phyloP scores from a whole-genome alignment of 2,888 invertebrate species.

The Therioaphis trifolii region DNA sequence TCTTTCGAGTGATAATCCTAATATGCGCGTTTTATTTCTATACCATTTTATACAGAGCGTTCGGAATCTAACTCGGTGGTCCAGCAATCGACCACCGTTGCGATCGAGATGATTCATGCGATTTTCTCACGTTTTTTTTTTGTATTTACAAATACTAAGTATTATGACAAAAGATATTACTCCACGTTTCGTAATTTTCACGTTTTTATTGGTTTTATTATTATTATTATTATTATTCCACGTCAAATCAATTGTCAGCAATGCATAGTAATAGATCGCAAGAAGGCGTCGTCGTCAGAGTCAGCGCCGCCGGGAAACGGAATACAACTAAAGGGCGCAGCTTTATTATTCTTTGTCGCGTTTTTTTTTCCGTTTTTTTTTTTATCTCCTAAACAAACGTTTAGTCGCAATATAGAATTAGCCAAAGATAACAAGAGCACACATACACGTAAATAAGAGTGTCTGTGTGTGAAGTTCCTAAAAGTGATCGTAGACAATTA shows the following conservation, averaged over 20 bases:
- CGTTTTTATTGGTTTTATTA: no score
- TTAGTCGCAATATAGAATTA: constrained; percentile 48
- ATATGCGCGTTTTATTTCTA: background rate
- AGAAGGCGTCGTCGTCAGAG: background rate
- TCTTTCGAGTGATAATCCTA: background rate
- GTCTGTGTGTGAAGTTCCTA: constrained; percentile 13
- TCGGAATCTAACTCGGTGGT: background rate
- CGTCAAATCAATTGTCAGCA: background rate
- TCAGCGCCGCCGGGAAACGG: constrained; percentile 9
- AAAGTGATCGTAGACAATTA: constrained; percentile 57
- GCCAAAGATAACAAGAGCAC: constrained; percentile 52
- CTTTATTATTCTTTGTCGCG: constrained; percentile 59
- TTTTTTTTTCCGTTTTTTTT: constrained; percentile 31
- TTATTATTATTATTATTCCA: background rate
- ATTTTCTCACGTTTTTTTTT: no score
- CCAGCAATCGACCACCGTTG: background rate
- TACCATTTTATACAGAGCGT: constrained; percentile 3
- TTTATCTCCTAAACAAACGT: constrained; percentile 60
- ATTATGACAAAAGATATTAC: no score
- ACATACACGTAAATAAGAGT: background rate
- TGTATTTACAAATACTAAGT: no score
- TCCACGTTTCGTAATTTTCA: no score
- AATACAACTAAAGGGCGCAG: constrained; percentile 52
- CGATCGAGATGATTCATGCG: background rate
- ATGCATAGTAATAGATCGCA: no score